Percentiles rank a stretch among this genome's conserved stretches.
phyloP scores from a whole-genome alignment of 92 coral and sea anemone genomes.

The Umimayanthus chanpuru region DNA sequence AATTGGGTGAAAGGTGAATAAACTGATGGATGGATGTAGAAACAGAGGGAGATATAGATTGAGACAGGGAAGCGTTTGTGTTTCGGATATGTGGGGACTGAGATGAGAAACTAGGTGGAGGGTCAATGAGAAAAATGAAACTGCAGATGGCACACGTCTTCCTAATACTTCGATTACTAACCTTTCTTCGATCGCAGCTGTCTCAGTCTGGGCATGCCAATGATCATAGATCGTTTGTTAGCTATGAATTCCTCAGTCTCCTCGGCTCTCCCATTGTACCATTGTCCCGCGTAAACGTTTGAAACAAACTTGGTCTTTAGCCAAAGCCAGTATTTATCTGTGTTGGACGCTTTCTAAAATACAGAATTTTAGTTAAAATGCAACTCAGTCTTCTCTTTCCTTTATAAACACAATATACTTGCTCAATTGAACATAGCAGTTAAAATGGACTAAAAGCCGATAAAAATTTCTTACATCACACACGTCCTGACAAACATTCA shows the following conservation, averaged over 20 bases:
- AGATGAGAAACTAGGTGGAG: no score
- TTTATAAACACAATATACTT: not conserved
- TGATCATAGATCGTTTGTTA: conserved; percentile 35
- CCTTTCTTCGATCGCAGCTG: conserved; percentile 42
- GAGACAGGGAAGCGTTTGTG: no score
- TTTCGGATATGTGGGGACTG: no score
- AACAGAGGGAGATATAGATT: no score
- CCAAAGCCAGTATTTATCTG: conserved; percentile 26
- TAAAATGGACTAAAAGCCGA: no score
- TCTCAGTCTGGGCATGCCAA: conserved; percentile 46
- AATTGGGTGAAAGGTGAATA: no score
- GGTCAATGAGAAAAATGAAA: not conserved
- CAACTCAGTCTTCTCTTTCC: not conserved
- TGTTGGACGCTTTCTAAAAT: conserved; percentile 5
- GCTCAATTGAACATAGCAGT: not conserved
- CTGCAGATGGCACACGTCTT: not conserved
- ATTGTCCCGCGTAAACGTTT: conserved; percentile 35
- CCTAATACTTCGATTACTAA: not conserved
- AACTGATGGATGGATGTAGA: no score
- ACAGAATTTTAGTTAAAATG: not conserved
- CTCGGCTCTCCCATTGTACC: conserved; percentile 35
- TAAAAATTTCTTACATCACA: no score
- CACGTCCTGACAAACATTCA: no score
- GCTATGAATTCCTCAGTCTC: conserved; percentile 33
- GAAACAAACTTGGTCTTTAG: not conserved